Percentiles rank a stretch among this genome's conserved stretches.
phyloP scores from a whole-genome alignment of 1,140 invertebrate genomes.

The Eulimnadia texana region DNA sequence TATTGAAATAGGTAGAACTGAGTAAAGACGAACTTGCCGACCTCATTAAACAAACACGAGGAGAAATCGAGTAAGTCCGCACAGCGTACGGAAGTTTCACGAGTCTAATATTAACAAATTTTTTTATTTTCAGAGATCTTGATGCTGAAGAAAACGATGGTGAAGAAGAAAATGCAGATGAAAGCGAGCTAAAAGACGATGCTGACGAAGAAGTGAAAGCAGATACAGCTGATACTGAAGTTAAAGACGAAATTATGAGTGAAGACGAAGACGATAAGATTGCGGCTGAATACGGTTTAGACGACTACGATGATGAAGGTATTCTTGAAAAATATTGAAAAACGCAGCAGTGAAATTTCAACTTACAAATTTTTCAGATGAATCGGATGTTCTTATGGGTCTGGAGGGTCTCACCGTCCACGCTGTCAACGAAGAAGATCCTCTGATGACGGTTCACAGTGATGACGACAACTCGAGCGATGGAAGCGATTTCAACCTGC shows the following conservation, averaged over 20 bases:
- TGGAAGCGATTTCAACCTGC: slow-evolving; percentile 78
- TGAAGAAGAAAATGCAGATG: slow-evolving; percentile 36
- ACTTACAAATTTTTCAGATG: slow-evolving; percentile 18
- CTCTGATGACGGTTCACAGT: slow-evolving; percentile 37
- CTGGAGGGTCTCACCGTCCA: slow-evolving; percentile 38
- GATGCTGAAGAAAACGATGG: slow-evolving; percentile 23
- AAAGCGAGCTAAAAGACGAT: slow-evolving; percentile 39
- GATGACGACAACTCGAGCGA: slow-evolving; percentile 49
- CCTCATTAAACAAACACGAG: slow-evolving; percentile 50
- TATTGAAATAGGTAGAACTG: slow-evolving; percentile 39
- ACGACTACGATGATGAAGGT: slow-evolving; percentile 55
- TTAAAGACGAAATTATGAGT: slow-evolving; percentile 16
- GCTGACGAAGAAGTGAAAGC: slow-evolving; percentile 20
- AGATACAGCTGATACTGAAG: not conserved
- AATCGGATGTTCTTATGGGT: slow-evolving; percentile 26
- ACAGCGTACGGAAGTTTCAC: slow-evolving; percentile 2
- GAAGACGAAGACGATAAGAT: slow-evolving; percentile 19
- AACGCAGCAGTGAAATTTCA: not conserved
- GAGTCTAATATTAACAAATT: not conserved
- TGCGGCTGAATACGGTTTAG: slow-evolving; percentile 33
- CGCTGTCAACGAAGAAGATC: slow-evolving; percentile 38
- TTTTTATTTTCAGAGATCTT: slow-evolving; percentile 21
- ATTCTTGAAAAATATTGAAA: slow-evolving; percentile 22
- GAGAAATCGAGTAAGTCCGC: slow-evolving; percentile 19
- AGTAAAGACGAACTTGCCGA: slow-evolving; percentile 47